These are phyloP conservation scores for Podarcis muralis DNA, from an alignment of 2,113 vertebrate species.

Conservation along the genomic window DNA sequence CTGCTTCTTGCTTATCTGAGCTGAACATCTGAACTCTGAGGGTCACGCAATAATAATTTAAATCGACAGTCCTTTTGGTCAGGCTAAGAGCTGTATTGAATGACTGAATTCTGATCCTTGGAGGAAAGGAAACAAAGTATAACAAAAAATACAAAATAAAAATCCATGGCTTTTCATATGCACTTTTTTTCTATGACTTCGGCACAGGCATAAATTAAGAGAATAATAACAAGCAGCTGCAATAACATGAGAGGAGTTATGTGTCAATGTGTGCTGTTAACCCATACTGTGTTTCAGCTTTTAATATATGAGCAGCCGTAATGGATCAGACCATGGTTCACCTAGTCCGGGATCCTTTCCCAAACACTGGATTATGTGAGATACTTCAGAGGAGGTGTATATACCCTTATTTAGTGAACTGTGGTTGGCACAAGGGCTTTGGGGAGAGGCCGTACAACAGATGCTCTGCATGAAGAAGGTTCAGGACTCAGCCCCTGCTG, in stretches of 20 bases:
- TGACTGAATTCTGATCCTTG: constrained; percentile 20
- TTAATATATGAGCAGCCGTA: constrained; percentile 23
- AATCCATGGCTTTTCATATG: constrained; percentile 18
- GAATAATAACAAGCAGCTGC: constrained; percentile 10
- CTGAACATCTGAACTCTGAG: constrained; percentile 20
- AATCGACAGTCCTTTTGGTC: neutral
- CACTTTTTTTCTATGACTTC: constrained; percentile 34
- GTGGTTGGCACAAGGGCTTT: neutral
- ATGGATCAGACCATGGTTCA: constrained; percentile 4
- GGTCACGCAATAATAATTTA: neutral
- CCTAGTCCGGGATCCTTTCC: neutral
- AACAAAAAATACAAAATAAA: neutral
- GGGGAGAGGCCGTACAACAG: neutral
- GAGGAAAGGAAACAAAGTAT: neutral
- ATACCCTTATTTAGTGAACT: neutral
- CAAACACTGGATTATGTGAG: neutral
- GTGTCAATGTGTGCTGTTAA: neutral
- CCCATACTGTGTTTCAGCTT: constrained; percentile 16
- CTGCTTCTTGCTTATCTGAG: constrained; percentile 15
- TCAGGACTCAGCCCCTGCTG: neutral
- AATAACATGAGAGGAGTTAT: constrained; percentile 38
- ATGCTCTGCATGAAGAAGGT: neutral
- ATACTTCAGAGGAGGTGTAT: neutral
- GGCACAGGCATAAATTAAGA: constrained; percentile 36
- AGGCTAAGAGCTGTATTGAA: neutral